Base-by-base conservation (phyloP, 2,113 vertebrate genomes). In the Merops nubicus region DNA sequence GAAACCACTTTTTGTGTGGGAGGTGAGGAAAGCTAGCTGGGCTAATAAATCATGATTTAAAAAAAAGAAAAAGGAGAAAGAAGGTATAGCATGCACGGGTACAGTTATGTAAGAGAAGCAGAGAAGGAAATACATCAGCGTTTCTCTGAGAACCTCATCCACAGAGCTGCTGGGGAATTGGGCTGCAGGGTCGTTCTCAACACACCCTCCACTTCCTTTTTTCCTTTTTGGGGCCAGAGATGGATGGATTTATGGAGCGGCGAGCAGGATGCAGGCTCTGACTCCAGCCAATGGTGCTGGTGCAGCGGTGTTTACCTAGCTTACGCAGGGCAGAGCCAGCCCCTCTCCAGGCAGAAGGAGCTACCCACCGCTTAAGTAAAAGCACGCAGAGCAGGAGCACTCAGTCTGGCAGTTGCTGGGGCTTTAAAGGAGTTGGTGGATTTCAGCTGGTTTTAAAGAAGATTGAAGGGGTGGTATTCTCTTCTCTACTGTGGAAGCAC, bases 201-300 rank as follows among this genome's bases (percentile, higher is more conserved):
- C 88, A 93, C 96, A 89, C 93, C 85, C 92, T 97, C 97, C 2
- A 18, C 97, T 98, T 98, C 98, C 93, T 85, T 85, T 97, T 98
- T 96, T 81, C 97, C 97, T 95, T 97, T 97, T 98, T 91, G 91
- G 94, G 94, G 84, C 57, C 36, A n/a, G 88, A 88, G 90, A 89
- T 78, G 75, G 97, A 88, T 97, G 94, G 95, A 74, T 97, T 96
- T 88, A 53, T 48, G 80, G 87, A 95, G 91, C 22, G 8, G 50
- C 14, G 50, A 91, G 96, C 72, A 51, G 97, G 95, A 96, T 95
- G 78, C 90, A 8, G 93, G 74, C 80, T 97, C 68, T 94, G 77
- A 75, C 45, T 57, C 29, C 68, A 94, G 77, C 97, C 97, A 97
- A 96, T 96, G 88, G 94, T 48, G 91, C 5, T 83, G 56, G 72